Percentiles rank a stretch among this genome's conserved stretches.
phyloP scores from a whole-genome alignment of 2,888 invertebrate genomes.

The Deilephila porcellus region DNA sequence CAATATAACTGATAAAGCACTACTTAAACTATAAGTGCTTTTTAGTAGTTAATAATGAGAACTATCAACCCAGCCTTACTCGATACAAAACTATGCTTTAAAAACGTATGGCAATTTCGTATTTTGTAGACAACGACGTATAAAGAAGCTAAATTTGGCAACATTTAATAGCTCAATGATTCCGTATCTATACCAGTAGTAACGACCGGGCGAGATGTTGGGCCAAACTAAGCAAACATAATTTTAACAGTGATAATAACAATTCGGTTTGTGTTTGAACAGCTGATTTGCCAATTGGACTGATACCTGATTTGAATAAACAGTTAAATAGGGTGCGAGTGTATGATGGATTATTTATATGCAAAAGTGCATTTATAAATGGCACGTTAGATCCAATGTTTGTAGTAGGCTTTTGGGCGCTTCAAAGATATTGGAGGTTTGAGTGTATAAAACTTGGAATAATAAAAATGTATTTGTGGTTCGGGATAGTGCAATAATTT shows the following conservation, averaged over 20 bases:
- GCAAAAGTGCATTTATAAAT: neutral
- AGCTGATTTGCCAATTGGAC: neutral
- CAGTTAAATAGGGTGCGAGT: neutral
- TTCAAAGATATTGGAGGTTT: neutral
- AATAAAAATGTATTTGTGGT: too few species aligned
- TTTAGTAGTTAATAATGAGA: neutral
- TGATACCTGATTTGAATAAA: neutral
- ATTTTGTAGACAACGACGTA: neutral
- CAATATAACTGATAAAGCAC: neutral
- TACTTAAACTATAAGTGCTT: neutral
- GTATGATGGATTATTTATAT: neutral
- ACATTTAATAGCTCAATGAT: neutral
- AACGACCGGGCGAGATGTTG: neutral
- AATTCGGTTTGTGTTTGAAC: slow-evolving; percentile 8
- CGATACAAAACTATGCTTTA: neutral
- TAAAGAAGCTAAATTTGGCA: neutral
- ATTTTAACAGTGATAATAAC: slow-evolving; percentile 16
- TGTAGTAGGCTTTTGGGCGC: neutral
- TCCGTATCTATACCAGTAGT: neutral
- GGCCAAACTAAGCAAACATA: slow-evolving; percentile 20
- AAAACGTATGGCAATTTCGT: neutral
- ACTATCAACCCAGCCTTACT: neutral
- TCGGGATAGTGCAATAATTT: too few species aligned
- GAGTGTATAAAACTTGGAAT: too few species aligned
- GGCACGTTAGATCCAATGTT: neutral